Evolutionary conservation across 2,797 vertebrate genomes (phyloP).

Genomic region (Anas bernieri): DNA sequence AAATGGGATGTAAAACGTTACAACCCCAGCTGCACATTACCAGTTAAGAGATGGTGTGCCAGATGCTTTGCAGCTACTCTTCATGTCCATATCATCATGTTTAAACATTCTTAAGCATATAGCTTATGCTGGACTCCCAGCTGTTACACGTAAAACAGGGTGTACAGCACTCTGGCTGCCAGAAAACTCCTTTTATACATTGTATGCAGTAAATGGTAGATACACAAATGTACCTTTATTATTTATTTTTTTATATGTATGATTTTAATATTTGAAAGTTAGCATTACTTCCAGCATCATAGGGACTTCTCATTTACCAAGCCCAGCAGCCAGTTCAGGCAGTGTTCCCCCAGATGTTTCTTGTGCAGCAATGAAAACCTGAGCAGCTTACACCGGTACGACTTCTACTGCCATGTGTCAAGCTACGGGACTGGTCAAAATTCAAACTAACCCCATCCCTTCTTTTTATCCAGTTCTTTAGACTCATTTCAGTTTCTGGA

Average conservation of each 20-base stretch:
- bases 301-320: neutral
- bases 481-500: neutral
- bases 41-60: neutral
- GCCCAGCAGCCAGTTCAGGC: neutral
- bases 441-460: neutral
- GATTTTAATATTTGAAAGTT: neutral
- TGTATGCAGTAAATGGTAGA: neutral
- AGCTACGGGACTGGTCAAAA: neutral
- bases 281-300: neutral
- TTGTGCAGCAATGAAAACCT: neutral
- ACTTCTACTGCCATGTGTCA: neutral
- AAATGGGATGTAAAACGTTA: neutral
- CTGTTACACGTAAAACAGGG: neutral
- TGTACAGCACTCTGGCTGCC: neutral
- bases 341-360: neutral
- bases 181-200: neutral
- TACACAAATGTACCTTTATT: neutral
- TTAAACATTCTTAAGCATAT: neutral
- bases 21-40: neutral
- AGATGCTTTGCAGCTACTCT: neutral
- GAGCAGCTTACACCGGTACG: neutral
- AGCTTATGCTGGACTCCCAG: neutral
- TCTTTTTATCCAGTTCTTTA: neutral
- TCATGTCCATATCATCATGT: neutral
- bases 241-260: neutral